Percentiles rank a stretch among this genome's conserved stretches.
These are phyloP conservation scores for Pachycephala philippinensis DNA, from an alignment of 2,113 vertebrate genomes.

Conservation along the genomic window DNA sequence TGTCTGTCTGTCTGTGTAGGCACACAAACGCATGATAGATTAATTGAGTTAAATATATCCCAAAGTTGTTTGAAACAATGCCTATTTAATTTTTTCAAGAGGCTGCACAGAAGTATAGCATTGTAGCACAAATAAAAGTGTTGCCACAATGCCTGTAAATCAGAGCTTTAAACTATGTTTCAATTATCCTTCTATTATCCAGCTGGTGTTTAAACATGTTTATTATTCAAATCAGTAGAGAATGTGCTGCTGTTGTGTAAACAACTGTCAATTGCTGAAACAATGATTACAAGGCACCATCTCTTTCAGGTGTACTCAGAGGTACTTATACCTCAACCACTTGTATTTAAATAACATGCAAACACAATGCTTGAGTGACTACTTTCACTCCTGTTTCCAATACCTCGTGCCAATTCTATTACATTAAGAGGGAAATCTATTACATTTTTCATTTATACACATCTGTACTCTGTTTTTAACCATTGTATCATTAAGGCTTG, in stretches of 20 bases:
- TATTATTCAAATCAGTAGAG: constrained; percentile 85
- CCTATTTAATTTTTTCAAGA: constrained; percentile 66
- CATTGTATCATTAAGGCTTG: constrained; percentile 77
- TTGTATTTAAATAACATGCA: constrained; percentile 82
- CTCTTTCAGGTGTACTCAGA: constrained; percentile 84
- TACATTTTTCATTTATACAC: constrained; percentile 83
- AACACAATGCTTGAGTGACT: constrained; percentile 83
- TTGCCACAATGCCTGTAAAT: constrained; percentile 78
- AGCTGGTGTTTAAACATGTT: constrained; percentile 85
- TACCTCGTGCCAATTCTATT: constrained; percentile 78
- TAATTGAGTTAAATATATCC: constrained; percentile 75
- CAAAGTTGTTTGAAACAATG: constrained; percentile 72
- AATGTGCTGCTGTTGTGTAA: constrained; percentile 85
- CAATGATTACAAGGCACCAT: constrained; percentile 83
- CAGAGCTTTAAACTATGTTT: constrained; percentile 86
- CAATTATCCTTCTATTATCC: constrained; percentile 86
- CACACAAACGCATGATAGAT: constrained; percentile 37
- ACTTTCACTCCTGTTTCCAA: constrained; percentile 70
- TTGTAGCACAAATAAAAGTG: constrained; percentile 78
- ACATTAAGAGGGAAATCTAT: constrained; percentile 83
- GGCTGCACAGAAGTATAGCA: constrained; percentile 69
- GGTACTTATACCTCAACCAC: constrained; percentile 79
- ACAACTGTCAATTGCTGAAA: constrained; percentile 86
- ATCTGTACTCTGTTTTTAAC: constrained; percentile 78
- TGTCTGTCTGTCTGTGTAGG: constrained; percentile 9